Evolutionary conservation across 2,888 invertebrate genomes (phyloP).

Genomic region (Gymnosoma rotundatum): DNA sequence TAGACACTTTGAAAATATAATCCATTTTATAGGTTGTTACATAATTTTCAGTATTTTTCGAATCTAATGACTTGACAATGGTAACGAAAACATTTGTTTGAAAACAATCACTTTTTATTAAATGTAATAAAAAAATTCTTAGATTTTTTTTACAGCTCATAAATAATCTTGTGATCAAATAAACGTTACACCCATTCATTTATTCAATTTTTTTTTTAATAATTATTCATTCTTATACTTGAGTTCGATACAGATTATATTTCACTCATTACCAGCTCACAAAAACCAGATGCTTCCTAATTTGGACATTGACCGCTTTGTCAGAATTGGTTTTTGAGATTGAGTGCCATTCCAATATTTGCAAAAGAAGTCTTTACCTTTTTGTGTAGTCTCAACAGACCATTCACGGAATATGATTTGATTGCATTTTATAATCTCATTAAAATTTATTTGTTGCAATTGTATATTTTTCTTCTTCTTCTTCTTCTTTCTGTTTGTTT

Average conservation of each 20-base stretch:
- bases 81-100: no score
- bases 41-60: no score
- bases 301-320: conserved; percentile 47
- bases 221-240: conserved; percentile 5
- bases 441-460: conserved; percentile 34
- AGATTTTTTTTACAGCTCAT: no score
- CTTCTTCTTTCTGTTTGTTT: not conserved
- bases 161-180: no score
- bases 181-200: not conserved
- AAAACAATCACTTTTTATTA: no score
- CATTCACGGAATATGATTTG: conserved; percentile 30
- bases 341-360: not conserved
- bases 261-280: conserved; percentile 13
- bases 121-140: no score
- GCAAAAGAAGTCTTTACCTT: conserved; percentile 56
- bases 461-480: not conserved
- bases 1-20: no score
- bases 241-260: conserved; percentile 14
- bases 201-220: not conserved
- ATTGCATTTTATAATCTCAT: conserved; percentile 33
- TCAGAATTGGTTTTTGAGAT: conserved; percentile 31
- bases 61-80: no score
- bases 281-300: conserved; percentile 18
- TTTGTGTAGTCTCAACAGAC: not conserved
- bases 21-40: no score